These are phyloP conservation scores for Eptatretus burgeri DNA, from an alignment of 2,113 vertebrate species.

Conservation along the genomic window DNA sequence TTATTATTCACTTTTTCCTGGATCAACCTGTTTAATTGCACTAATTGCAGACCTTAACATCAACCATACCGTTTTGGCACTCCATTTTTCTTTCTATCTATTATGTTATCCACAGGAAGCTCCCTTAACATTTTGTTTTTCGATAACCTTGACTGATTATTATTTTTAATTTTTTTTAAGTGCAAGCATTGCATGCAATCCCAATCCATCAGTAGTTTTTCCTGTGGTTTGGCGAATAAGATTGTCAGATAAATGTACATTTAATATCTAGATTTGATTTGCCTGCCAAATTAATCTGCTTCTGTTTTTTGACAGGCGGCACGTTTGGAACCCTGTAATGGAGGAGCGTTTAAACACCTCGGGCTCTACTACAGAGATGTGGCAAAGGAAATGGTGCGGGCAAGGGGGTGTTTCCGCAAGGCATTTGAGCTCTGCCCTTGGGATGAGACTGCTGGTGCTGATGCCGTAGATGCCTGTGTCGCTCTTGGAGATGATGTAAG, in stretches of 20 bases:
- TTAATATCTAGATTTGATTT: background rate
- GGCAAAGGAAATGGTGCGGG: constrained; percentile 35
- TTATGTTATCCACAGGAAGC: too few relatives aligned
- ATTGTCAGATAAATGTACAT: background rate
- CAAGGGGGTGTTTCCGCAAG: constrained; percentile 63
- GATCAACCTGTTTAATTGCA: too few relatives aligned
- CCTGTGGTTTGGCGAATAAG: background rate
- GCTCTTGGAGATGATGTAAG: constrained; percentile 54
- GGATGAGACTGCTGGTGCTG: constrained; percentile 44
- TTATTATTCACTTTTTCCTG: too few relatives aligned
- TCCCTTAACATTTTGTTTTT: too few relatives aligned
- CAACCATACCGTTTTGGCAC: too few relatives aligned
- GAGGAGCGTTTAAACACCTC: constrained; percentile 41
- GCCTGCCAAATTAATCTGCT: background rate
- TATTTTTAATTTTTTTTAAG: too few relatives aligned
- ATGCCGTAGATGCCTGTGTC: constrained; percentile 51
- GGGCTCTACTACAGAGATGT: constrained; percentile 60
- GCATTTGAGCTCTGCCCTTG: constrained; percentile 53
- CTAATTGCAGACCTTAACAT: too few relatives aligned
- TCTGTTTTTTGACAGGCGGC: constrained; percentile 36
- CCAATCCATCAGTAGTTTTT: background rate
- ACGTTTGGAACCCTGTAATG: constrained; percentile 40
- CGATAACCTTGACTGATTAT: too few relatives aligned
- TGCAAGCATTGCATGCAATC: background rate
- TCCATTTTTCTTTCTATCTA: too few relatives aligned